These are phyloP conservation scores for Vanessa tameamea DNA, from an alignment of 1,140 invertebrate species.

Conservation along the genomic window DNA sequence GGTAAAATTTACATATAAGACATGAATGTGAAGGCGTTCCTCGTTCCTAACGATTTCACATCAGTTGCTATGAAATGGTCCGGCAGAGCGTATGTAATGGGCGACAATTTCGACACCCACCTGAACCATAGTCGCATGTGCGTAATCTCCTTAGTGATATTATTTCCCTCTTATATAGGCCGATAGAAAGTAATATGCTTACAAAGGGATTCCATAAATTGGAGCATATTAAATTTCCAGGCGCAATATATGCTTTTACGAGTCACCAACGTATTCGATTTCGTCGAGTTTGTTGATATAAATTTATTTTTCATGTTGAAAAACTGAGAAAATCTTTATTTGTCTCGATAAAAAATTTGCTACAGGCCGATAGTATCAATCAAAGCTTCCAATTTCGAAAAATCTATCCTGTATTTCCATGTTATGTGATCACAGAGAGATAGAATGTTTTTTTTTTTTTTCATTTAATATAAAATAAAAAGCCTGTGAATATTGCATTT, in stretches of 20 bases:
- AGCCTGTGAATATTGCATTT: too few species aligned
- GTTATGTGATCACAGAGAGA: too few species aligned
- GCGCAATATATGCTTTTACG: neutral
- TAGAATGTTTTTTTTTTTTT: too few species aligned
- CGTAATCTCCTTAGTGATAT: slow-evolving; percentile 41
- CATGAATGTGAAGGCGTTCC: slow-evolving; percentile 34
- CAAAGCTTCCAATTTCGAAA: too few species aligned
- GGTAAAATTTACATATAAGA: slow-evolving; percentile 23
- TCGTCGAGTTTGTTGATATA: too few species aligned
- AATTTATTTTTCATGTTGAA: too few species aligned
- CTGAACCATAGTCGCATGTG: slow-evolving; percentile 44
- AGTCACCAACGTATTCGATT: too few species aligned
- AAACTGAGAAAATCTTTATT: too few species aligned
- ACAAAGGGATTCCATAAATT: neutral
- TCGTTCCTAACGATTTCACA: slow-evolving; percentile 37
- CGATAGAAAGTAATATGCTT: neutral
- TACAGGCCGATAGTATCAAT: too few species aligned
- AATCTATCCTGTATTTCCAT: too few species aligned
- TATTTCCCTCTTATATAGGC: slow-evolving; percentile 6
- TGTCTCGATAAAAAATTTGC: too few species aligned
- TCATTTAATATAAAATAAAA: too few species aligned
- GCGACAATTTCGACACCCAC: slow-evolving; percentile 43
- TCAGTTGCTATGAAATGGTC: slow-evolving; percentile 39
- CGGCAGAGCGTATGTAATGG: slow-evolving; percentile 40
- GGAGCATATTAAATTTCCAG: neutral